These are phyloP conservation scores for Rynchops niger DNA, from an alignment of 2,113 vertebrate species.

Conservation along the genomic window DNA sequence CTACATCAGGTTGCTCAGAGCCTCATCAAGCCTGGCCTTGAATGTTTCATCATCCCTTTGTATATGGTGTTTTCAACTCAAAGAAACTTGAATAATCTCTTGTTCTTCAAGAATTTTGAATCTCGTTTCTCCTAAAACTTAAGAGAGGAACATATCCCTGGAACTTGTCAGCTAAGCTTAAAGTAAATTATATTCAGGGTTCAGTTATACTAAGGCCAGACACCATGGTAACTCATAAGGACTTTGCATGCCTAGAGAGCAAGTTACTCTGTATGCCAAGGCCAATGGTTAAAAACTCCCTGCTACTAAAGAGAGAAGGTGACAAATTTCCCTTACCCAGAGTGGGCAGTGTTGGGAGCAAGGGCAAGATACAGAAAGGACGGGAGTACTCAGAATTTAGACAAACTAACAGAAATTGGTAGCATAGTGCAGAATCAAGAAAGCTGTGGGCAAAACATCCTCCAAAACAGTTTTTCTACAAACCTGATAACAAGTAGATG, in stretches of 20 bases:
- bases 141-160: neutral
- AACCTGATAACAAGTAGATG: neutral
- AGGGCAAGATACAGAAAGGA: neutral
- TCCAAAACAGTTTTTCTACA: neutral
- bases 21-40: no score
- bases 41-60: neutral
- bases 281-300: neutral
- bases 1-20: neutral
- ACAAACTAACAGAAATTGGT: neutral
- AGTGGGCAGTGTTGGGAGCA: neutral
- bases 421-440: neutral
- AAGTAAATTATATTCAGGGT: neutral
- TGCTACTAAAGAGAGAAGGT: neutral
- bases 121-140: neutral
- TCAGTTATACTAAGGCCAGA: neutral
- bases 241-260: neutral
- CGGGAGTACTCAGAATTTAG: rapidly evolving
- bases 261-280: neutral
- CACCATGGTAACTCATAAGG: neutral
- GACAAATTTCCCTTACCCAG: neutral
- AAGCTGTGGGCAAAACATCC: neutral
- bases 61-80: neutral
- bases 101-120: neutral
- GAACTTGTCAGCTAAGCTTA: neutral
- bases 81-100: neutral